Evolutionary conservation across 2,797 vertebrate species (phyloP).

Genomic region (Cryptoblepharus egeriae): DNA sequence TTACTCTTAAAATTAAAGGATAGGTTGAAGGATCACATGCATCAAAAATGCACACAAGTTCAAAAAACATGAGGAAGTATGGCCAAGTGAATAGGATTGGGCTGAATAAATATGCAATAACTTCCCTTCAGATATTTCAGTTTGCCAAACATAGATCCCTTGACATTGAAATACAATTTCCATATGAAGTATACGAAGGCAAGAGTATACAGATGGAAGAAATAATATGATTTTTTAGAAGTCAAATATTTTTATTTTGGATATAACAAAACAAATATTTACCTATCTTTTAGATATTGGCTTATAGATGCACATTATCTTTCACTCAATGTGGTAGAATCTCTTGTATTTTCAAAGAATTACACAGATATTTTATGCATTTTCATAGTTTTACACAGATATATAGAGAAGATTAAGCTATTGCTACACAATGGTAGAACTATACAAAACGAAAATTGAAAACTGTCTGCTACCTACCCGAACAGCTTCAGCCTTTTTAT

Average conservation of each 20-base stretch:
- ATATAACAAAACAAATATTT: background rate
- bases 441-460: background rate
- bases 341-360: slow-evolving; percentile 30
- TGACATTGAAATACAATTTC: background rate
- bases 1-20: no score
- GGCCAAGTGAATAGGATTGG: background rate
- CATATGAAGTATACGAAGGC: background rate
- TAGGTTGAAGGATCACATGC: background rate
- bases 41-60: background rate
- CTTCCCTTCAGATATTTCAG: background rate
- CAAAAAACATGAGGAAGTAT: background rate
- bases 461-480: slow-evolving; percentile 81
- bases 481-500: slow-evolving; percentile 95
- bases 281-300: background rate
- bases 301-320: background rate
- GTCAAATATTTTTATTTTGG: background rate
- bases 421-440: background rate
- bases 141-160: background rate
- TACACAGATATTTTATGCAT: slow-evolving; percentile 9
- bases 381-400: slow-evolving; percentile 27
- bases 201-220: background rate
- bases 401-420: background rate
- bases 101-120: background rate
- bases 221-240: background rate
- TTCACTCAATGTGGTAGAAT: slow-evolving; percentile 26